Conservation (phyloP, 2,797 vertebrate genomes). For the Spatula clypeata region DNA sequence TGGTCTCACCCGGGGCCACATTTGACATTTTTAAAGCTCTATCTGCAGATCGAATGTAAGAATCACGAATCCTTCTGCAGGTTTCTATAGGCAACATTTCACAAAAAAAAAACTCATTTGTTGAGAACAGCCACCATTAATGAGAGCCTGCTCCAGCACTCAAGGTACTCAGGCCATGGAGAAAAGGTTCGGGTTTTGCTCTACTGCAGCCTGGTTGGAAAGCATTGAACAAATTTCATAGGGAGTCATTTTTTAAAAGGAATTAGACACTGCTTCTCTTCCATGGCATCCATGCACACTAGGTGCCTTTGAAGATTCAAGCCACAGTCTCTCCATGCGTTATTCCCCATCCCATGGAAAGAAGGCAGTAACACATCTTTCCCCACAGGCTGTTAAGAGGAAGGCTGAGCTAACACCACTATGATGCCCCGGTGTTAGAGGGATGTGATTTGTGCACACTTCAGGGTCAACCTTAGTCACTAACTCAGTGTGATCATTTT, state of each 20-base stretch:
- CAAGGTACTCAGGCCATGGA: neutral
- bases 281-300: neutral
- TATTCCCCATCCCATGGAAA: neutral
- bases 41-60: neutral
- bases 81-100: neutral
- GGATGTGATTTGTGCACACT: neutral
- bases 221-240: neutral
- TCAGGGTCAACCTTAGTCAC: neutral
- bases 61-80: neutral
- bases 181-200: neutral
- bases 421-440: neutral
- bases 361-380: neutral
- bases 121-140: neutral
- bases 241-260: neutral
- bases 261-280: neutral
- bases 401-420: neutral
- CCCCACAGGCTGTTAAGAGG: too few relatives aligned
- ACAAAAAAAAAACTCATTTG: neutral
- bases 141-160: neutral
- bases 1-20: neutral
- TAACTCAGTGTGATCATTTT: neutral
- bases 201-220: neutral
- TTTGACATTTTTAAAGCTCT: neutral
- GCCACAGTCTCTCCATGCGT: neutral
- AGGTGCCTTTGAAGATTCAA: neutral